Evolutionary conservation across 2,888 invertebrate species (phyloP), one percentile per base, ranked within the genome.

Genomic region (Beris chalybata): DNA sequence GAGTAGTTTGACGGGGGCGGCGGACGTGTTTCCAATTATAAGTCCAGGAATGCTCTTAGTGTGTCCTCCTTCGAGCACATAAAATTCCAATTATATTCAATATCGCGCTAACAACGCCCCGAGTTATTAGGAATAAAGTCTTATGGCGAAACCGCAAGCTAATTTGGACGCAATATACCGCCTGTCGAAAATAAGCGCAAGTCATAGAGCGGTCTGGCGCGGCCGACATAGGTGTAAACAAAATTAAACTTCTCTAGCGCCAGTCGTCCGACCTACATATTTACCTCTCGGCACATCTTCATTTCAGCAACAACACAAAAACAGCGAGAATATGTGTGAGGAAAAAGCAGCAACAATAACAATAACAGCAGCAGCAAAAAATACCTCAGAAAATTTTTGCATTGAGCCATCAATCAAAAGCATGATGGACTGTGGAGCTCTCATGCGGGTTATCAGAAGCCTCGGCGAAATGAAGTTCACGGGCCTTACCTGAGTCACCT

Each of bases 361-460:
- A 64, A 52, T 48, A 32, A 32, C 29, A 38, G 47, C 31, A 44
- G 50, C 66, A 53, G 30, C n/a, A 58, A 50, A 63, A 59, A 68
- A 67, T 68, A 67, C 69, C 65, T 67, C 66, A 67, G 66, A 64
- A 64, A 68, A 70, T 67, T 69, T 67, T 67, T 69, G 68, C 69
- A 69, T 71, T 71, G 69, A 70, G 70, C 71, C 69, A 70, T 71
- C 68, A 70, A 71, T 70, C 69, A 69, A 69, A 69, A 70, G 68
- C 69, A 70, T 71, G 71, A 70, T 71, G 70, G 68, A 68, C 55
- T 52, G 65, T 61, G 71, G 70, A 56, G 48, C 47, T 54, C 58
- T 56, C 54, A 53, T 43, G 61, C 61, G 38, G 48, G 31, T 43
- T 45, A 53, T 38, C 53, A 30, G 48, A 64, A 57, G 65, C 67